phyloP scores from a whole-genome alignment of 2,113 vertebrate genomes.

The Pseudopipra pipra region DNA sequence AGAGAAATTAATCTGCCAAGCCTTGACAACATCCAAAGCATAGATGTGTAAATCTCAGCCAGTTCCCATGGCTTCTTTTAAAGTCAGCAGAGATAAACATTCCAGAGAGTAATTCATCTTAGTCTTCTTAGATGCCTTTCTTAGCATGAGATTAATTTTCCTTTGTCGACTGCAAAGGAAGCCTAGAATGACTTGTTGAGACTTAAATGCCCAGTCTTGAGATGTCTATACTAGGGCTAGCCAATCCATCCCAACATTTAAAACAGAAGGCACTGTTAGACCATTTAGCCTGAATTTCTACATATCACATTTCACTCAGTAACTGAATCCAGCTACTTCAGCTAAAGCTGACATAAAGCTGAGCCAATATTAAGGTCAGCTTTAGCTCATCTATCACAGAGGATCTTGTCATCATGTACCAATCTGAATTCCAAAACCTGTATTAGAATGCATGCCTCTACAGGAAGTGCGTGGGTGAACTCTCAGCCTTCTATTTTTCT shows the following conservation, averaged over 20 bases:
- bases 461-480: not conserved
- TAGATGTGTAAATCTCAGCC: not conserved
- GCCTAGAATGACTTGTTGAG: not conserved
- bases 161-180: not conserved
- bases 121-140: not conserved
- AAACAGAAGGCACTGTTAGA: not conserved
- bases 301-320: not conserved
- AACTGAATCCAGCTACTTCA: not conserved
- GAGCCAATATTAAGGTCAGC: not conserved
- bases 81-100: conserved; percentile 20
- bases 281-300: not conserved
- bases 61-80: conserved; percentile 16
- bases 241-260: not conserved
- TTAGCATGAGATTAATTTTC: conserved; percentile 28
- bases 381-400: not conserved
- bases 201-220: not conserved
- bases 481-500: not conserved
- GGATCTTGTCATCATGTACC: not conserved
- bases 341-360: not conserved
- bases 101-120: conserved; percentile 30
- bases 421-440: not conserved
- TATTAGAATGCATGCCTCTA: not conserved
- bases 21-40: not conserved
- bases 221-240: not conserved
- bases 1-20: conserved; percentile 6